Evolutionary conservation across 2,113 vertebrate species (phyloP).

Genomic region (Eidolon helvum): DNA sequence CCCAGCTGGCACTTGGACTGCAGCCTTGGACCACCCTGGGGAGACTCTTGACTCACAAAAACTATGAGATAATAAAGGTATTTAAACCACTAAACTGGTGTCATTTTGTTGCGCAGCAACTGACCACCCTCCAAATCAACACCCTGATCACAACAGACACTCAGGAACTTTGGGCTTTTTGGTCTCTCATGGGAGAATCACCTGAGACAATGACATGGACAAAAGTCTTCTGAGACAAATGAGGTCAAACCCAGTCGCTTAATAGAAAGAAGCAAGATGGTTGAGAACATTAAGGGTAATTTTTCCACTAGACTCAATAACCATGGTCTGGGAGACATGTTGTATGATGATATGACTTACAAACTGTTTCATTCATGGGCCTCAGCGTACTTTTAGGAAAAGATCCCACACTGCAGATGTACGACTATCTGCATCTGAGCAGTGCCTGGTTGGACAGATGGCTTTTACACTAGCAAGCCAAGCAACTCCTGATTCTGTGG

Average conservation of each 20-base stretch:
- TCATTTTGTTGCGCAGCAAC: neutral
- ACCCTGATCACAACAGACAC: neutral
- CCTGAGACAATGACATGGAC: neutral
- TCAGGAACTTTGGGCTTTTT: neutral
- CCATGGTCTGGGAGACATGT: neutral
- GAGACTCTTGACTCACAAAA: neutral
- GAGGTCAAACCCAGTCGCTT: neutral
- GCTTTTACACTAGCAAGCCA: constrained; percentile 25
- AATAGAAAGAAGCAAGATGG: neutral
- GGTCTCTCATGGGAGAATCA: neutral
- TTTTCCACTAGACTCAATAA: neutral
- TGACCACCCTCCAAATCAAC: neutral
- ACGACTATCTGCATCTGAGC: neutral
- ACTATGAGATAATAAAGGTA: neutral
- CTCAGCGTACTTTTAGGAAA: neutral
- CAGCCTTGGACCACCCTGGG: neutral
- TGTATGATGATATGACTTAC: neutral
- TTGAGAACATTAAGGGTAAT: neutral
- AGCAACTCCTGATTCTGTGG: neutral
- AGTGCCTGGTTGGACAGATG: constrained; percentile 27
- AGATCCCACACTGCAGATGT: neutral
- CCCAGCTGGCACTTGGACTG: too few relatives aligned
- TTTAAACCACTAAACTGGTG: neutral
- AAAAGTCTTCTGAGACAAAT: neutral
- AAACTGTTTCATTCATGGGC: constrained; percentile 22